These are phyloP conservation scores for Periphyllus acericola DNA, from an alignment of 2,888 invertebrate species.

Conservation along the genomic window DNA sequence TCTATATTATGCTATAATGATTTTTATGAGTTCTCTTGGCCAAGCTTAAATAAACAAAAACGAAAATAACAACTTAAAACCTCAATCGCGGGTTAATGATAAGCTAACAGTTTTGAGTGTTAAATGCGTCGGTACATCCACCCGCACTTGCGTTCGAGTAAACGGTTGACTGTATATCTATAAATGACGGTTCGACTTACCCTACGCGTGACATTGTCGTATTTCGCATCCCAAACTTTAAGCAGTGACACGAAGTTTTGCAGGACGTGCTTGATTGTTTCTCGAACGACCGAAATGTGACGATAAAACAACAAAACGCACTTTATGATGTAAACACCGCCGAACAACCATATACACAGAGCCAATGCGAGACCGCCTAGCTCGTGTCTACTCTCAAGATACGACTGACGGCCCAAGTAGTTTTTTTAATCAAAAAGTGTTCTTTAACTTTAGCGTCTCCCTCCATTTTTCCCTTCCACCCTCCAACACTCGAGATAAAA, in stretches of 20 bases:
- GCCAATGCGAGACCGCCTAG: slow-evolving; percentile 47
- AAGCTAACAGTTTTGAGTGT: too few species aligned
- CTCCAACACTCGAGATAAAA: background rate
- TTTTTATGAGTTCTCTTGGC: too few species aligned
- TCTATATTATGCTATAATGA: too few species aligned
- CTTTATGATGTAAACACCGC: background rate
- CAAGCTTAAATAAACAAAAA: too few species aligned
- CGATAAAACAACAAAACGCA: background rate
- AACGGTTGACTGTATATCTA: background rate
- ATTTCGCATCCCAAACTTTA: background rate
- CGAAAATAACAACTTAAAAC: too few species aligned
- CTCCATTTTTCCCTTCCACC: slow-evolving; percentile 6
- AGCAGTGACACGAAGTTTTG: background rate
- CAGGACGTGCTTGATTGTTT: background rate
- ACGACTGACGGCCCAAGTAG: background rate
- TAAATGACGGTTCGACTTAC: background rate
- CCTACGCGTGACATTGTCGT: background rate
- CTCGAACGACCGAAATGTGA: background rate
- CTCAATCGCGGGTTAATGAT: too few species aligned
- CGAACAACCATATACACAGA: background rate
- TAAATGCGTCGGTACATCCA: too few species aligned
- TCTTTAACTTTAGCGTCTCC: background rate
- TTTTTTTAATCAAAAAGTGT: background rate
- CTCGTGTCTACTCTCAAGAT: background rate
- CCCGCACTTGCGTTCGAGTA: too few species aligned